Evolutionary conservation across 2,888 invertebrate species (phyloP), one percentile per base, ranked within the genome.

Genomic region (Meta bourneti): DNA sequence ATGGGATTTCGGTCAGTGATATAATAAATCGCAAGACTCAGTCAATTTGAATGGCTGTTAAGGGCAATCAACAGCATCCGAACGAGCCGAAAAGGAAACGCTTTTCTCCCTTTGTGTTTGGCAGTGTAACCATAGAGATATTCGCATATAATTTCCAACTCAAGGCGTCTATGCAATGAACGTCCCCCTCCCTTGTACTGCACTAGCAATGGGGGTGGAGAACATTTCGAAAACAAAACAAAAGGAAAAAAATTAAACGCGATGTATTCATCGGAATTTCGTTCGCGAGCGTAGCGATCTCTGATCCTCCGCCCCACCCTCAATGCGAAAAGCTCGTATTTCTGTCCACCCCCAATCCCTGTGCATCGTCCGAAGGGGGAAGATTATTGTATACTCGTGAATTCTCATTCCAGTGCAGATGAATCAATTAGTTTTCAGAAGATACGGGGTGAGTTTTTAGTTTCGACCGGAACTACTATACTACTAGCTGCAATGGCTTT

Each of bases 401-500:
- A 51, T 72, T 61, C 20, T n/a, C 9, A 16, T 48, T 11, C 13
- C 49, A 34, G 52, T 77, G 77, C 69, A 19, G n/a, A 74, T 52
- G 77, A 34, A 85, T 85, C 77, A 75, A 69, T 85, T 61, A 61
- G 61, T 49, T 52, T 48, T 20, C 7, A 11, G 51, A 54, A 34
- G 61, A 80, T 69, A 52, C 74, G 52, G 71, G 7, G 48, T 51
- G 48, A 51, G 49, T 48, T 81, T 81, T 88, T 19, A 16, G 54
- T 72, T 69, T 51, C 69, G 81, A 82, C 72, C 87, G 87, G 89
- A 90, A 84, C 89, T 90, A 61, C 72, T 52, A 89, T 77, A 52
- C 74, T 85, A 79, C 80, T 78, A 79, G 86, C 91, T 91, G 91
- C 91, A 91, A 86, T 82, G 91, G 90, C 77, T 86, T 74, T 84